Evolutionary conservation across 2,113 vertebrate species (phyloP), one percentile per base, ranked within the genome.

Genomic region (Hippocampus zosterae): DNA sequence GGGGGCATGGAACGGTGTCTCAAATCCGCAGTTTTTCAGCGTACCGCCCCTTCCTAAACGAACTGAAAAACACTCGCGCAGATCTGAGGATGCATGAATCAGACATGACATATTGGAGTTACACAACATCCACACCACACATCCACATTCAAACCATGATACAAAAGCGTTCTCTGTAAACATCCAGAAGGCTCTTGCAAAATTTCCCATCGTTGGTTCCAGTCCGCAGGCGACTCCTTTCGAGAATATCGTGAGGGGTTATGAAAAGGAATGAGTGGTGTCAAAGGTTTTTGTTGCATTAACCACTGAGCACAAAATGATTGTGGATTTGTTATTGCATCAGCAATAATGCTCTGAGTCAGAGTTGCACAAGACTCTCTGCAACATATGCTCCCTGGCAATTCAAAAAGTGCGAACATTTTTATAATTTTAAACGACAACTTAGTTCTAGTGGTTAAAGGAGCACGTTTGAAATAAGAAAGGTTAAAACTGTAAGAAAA

Each of bases 51-150:
- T 72, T 77, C 57, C 76, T n/a, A 48, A 83, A 70, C 69, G 69
- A 72, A 74, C 77, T 72, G 77, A 80, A 76, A 81, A 71, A 72
- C 65, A 68, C 72, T 69, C 65, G 70, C 70, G 61, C 44, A 81
- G 70, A 84, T 87, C 80, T 79, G 81, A 88, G 74, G 77, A 82
- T 5, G 52, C 72, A 85, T 87, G 86, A 88, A 85, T 87, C 84
- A 88, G 83, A 76, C 8, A 65, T 65, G 80, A 83, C 66, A 81
- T 62, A 82, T 79, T 72, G 66, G 33, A 68, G 83, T 87, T 87
- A 79, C 73, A 75, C 82, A 87, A 88, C 73, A 69, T 77, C 74
- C 79, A 77, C 76, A 78, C 82, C 76, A 78, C 85, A 87, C 76
- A 52, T 69, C 70, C 76, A 63, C 76, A 74, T 76, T 79, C 76